phyloP scores from a whole-genome alignment of 1,140 invertebrate species.

The Glossosoma conforme region DNA sequence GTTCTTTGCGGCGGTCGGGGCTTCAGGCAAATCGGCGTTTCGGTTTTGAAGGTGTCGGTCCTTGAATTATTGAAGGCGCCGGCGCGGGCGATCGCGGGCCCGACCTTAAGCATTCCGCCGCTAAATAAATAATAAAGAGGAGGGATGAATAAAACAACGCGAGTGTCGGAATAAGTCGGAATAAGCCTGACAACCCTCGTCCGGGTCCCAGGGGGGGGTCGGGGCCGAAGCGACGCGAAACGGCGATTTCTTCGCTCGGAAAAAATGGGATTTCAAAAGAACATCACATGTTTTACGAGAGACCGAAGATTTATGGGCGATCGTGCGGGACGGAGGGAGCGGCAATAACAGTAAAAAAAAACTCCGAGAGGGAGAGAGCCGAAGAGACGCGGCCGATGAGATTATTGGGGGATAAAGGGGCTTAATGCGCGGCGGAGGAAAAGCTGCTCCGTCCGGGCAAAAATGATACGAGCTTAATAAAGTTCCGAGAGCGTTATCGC shows the following conservation, averaged over 20 bases:
- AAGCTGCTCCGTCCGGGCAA: constrained; percentile 1
- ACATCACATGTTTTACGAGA: constrained; percentile 28
- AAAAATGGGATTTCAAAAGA: constrained; percentile 27
- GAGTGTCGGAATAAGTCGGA: constrained; percentile 8
- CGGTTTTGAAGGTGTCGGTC: too few relatives aligned
- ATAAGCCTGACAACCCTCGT: constrained; percentile 24
- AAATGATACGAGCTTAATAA: constrained; percentile 14
- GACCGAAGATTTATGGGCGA: constrained; percentile 25
- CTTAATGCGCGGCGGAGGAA: constrained; percentile 20
- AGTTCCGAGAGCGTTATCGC: neutral
- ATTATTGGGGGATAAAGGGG: constrained; percentile 27
- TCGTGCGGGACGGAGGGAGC: constrained; percentile 8
- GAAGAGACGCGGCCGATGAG: constrained; percentile 17
- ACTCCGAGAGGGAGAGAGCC: neutral
- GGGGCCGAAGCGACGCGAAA: constrained; percentile 12
- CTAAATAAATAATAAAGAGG: constrained; percentile 19
- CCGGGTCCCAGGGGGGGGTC: constrained; percentile 2
- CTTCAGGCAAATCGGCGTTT: too few relatives aligned
- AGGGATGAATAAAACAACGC: constrained; percentile 22
- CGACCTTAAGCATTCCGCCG: neutral
- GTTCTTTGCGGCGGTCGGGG: too few relatives aligned
- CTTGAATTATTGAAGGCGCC: too few relatives aligned
- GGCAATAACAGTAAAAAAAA: constrained; percentile 20
- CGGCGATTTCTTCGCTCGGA: constrained; percentile 13
- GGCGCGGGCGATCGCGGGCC: neutral